Evolutionary conservation across 1,140 invertebrate genomes (phyloP).

Genomic region (Lethrus apterus): DNA sequence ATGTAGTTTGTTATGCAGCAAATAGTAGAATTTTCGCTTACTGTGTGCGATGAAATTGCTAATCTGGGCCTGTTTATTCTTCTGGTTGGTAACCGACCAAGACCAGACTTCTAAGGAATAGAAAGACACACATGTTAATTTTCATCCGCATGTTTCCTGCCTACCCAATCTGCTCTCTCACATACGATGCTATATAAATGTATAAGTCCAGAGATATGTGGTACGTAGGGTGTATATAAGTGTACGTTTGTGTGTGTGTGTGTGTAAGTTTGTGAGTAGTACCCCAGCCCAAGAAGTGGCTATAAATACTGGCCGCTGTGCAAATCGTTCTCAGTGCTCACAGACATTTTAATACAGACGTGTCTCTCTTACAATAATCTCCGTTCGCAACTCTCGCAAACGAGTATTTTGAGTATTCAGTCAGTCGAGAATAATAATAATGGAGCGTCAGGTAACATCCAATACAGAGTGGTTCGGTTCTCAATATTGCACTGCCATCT

Average conservation of each 20-base stretch:
- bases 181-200: slow-evolving; percentile 12
- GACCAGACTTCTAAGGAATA: too few species aligned
- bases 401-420: too few species aligned
- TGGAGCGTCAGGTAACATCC: slow-evolving; percentile 15
- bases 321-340: slow-evolving; percentile 14
- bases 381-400: slow-evolving; percentile 1
- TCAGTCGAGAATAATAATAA: slow-evolving; percentile 11
- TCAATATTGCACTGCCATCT: slow-evolving; percentile 13
- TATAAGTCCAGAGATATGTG: slow-evolving; percentile 5
- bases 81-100: too few species aligned
- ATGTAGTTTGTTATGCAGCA: too few species aligned
- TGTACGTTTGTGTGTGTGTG: too few species aligned
- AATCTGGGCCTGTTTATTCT: too few species aligned
- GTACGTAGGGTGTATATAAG: slow-evolving; percentile 12
- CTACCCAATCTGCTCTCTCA: slow-evolving; percentile 7
- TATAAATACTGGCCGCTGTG: slow-evolving; percentile 11
- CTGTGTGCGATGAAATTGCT: too few species aligned
- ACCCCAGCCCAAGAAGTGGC: slow-evolving; percentile 13
- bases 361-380: slow-evolving; percentile 10
- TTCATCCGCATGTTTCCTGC: slow-evolving; percentile 11
- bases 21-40: too few species aligned
- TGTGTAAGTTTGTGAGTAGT: too few species aligned
- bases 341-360: slow-evolving; percentile 13
- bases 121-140: slow-evolving; percentile 15
- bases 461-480: slow-evolving; percentile 12